Base-by-base conservation (phyloP, 2,888 invertebrate genomes). In the Cephonodes hylas region DNA sequence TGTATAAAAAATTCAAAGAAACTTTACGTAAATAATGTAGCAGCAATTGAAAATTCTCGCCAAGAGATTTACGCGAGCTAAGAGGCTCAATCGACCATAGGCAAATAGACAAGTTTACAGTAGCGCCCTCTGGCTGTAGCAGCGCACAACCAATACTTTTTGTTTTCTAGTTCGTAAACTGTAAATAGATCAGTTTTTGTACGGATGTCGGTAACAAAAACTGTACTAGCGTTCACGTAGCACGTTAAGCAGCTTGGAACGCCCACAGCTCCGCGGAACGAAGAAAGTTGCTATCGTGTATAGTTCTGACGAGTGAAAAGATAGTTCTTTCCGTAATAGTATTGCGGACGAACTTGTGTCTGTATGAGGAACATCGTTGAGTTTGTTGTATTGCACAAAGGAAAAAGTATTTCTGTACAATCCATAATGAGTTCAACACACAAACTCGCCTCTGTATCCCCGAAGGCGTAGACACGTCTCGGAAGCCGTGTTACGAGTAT, bases 141-240 rank as follows among this genome's bases (percentile, higher is more conserved):
- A 53, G 31, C 8, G 18, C 53, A 31, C 18, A 18, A 8, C 5
- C 8, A 10, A 31, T 0, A 31, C 25, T 48, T 48, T 18, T 31
- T 53, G 31, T 31, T 53, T 31, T 53, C 31, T 18, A 53, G 31
- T 53, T 53, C 4, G 27, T 27, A 53, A 31, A 53, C 53, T 53
- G 53, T 53, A 53, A 53, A 53, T 53, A 20, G 53, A 53, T 53
- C 53, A 53, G 8, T 27, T 53, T 53, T 53, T 53, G 18, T 31
- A 27, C 53, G 18, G 27, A 38, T 38, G 38, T 18, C 18, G 44
- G 20, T 13, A 46, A 20, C 53, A 53, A 53, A 53, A 53, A 53
- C 8, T 18, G 27, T 31, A 53, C 18, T 27, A 53, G 31, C 31
- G 53, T 10, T 53, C 53, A 48, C 27, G 27, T 27, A 53, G 53